Percentiles rank a stretch among this genome's conserved stretches.
These are phyloP conservation scores for Zaprionus bogoriensis DNA, from an alignment of 2,888 invertebrate genomes.

Conservation along the genomic window DNA sequence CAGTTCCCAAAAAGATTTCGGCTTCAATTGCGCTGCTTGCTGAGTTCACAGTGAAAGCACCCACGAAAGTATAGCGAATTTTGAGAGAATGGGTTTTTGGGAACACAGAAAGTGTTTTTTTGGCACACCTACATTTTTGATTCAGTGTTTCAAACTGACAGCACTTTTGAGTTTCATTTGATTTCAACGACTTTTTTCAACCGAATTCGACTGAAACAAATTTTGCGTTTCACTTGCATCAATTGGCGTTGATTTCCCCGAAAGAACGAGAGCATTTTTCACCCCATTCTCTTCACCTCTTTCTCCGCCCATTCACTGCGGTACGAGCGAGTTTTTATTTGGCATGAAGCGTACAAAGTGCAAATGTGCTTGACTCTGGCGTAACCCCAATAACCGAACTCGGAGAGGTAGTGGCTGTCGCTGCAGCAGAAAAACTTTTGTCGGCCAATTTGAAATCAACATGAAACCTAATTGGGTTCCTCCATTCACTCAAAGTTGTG, in stretches of 20 bases:
- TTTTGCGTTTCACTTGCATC: background rate
- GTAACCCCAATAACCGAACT: background rate
- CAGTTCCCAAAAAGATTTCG: background rate
- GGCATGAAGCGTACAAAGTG: background rate
- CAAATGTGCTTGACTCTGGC: slow-evolving; percentile 11
- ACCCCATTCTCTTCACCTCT: background rate
- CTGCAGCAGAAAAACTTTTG: slow-evolving; percentile 33
- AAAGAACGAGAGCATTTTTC: background rate
- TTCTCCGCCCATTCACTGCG: background rate
- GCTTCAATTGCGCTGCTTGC: too few species aligned
- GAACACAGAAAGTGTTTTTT: background rate
- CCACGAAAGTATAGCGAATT: background rate
- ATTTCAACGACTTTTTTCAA: background rate
- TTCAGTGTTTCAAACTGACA: background rate
- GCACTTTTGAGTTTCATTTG: slow-evolving; percentile 1
- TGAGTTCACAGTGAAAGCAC: too few species aligned
- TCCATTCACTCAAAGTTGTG: too few species aligned
- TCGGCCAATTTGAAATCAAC: slow-evolving; percentile 36
- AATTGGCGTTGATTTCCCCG: background rate
- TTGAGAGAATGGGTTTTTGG: background rate
- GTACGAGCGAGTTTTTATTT: background rate
- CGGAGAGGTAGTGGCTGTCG: background rate
- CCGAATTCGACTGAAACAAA: too few species aligned
- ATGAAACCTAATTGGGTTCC: slow-evolving; percentile 48
- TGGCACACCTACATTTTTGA: background rate